Evolutionary conservation across 2,113 vertebrate genomes (phyloP), one percentile per base, ranked within the genome.

Genomic region (Centropus bengalensis): DNA sequence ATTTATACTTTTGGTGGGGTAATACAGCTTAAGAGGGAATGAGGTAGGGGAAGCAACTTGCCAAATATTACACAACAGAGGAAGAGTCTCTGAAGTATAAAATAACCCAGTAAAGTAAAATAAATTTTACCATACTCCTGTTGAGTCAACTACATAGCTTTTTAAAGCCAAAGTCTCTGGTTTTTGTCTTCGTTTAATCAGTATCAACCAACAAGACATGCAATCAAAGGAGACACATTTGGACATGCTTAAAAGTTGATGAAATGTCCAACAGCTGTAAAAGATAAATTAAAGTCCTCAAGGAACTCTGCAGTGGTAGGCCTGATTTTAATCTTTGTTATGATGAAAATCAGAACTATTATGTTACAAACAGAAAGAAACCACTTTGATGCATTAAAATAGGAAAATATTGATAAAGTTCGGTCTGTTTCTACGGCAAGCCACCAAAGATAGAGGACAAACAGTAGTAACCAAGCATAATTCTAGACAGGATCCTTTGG

Each of bases 341-440:
- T 0, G 12, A 45, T 27, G 22, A 42, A 92, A 88, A 92, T 40
- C 14, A 74, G 30, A 86, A 8, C 6, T 32, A 6, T 73, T 76
- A 27, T 71, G 22, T 22, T n/a, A 28, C 22, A 69, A 78, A 54
- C 7, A 66, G 55, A 81, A 86, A 55, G 3, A 83, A 86, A 77
- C 45, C 6, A 45, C 9, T 49, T 47, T 62, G 28, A 54, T 10
- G 11, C 10, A 42, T 33, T 68, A 74, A 33, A 89, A 59, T 1
- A 71, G 8, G 6, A 74, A 44, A 90, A 77, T 6, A 38, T 1
- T 16, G 16, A 49, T 45, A 42, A 73, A 51, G 17, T 13, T 82
- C 21, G 79, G 58, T 36, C 0, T 3, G 18, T n/a, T 75, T 82
- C 82, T 55, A 28, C 0, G 2, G 10, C 0, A 0, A 68, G n/a